Evolutionary conservation across 1,140 invertebrate species (phyloP), one percentile per base, ranked within the genome.

Genomic region (Drosophila pectinifera): DNA sequence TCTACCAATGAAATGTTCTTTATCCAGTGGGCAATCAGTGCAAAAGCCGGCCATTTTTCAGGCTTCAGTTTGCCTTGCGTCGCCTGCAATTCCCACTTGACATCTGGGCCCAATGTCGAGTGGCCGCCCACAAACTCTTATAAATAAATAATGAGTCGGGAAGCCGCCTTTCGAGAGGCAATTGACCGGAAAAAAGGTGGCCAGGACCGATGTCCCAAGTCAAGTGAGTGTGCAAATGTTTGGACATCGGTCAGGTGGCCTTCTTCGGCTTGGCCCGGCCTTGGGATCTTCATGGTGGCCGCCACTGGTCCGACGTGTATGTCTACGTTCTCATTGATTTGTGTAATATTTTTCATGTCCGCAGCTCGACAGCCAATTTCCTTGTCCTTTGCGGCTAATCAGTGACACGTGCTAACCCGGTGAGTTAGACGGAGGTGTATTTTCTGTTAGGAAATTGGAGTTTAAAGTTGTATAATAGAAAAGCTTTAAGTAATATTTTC

Each of bases 101-200:
- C 64, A 69, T 70, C 46, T 48, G 11, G 5, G 26, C 16, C 14
- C n/a, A 4, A 26, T 24, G 45, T 24, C 7, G 14, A 16, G 14
- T 14, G 28, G 36, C 38, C 28, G 42, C 65, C 62, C 65, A 67
- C 48, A 36, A 53, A 45, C 58, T 41, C 70, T 59, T 62, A 67
- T 84, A 83, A 84, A 83, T 79, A 83, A 79, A 72, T 84, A 76
- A 84, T 83, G 42, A 48, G 43, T 34, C 28, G 55, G 39, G 68
- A 69, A 68, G 61, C 74, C 58, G 54, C 69, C 61, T 39, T 64
- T 84, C 64, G 54, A 63, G 53, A 68, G 53, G 61, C 74, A 84
- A 84, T 84, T 84, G 80, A 68, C 42, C 80, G 76, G 72, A 70
- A 84, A 83, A 83, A 80, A 75, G 54, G 80, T 72, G 70, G 43